phyloP scores from a whole-genome alignment of 2,113 vertebrate species.

The Tragelaphus buxtoni region DNA sequence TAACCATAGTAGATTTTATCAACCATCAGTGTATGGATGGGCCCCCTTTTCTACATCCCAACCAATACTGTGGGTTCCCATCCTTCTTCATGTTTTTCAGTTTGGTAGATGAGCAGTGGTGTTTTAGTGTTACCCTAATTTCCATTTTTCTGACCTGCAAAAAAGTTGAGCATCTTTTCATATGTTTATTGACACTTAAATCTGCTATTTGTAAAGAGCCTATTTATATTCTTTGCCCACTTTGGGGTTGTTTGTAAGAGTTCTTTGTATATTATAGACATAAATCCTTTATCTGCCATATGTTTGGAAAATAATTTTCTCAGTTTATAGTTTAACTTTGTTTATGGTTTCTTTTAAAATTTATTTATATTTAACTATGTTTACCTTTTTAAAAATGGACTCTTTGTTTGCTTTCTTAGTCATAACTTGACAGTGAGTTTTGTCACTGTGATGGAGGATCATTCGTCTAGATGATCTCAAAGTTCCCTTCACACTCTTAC shows the following conservation, averaged over 20 bases:
- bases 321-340: conserved; percentile 1
- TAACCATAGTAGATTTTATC: not conserved
- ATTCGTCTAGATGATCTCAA: not conserved
- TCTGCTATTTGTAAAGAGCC: not conserved
- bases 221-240: not conserved
- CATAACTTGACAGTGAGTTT: not conserved
- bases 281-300: conserved; percentile 38
- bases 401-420: conserved; percentile 16
- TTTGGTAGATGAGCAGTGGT: not conserved
- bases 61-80: not conserved
- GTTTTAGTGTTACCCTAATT: conserved; percentile 20
- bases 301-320: conserved; percentile 56
- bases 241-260: not conserved
- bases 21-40: not conserved
- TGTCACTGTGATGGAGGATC: not conserved
- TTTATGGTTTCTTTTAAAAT: conserved; percentile 43
- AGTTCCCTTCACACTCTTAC: not conserved
- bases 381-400: not conserved
- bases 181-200: not conserved
- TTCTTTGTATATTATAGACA: not conserved
- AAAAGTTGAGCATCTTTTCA: not conserved
- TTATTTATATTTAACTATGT: conserved; percentile 26
- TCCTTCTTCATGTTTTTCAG: not conserved
- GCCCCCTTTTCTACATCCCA: not conserved
- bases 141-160: not conserved